These are phyloP conservation scores for Phasia obesa DNA, from an alignment of 2,888 invertebrate genomes.

Conservation along the genomic window DNA sequence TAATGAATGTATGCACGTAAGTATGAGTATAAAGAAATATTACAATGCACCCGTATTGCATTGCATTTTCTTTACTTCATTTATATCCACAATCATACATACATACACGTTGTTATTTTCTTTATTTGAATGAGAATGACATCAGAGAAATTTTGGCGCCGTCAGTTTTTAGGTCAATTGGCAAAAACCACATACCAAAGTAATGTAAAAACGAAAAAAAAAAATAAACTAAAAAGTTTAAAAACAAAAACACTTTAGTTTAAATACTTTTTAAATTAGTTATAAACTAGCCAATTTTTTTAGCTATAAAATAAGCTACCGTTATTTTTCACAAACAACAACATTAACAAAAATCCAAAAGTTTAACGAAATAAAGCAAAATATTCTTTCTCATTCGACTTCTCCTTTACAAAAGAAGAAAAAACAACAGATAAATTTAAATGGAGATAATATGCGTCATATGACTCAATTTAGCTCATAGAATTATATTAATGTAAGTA, in stretches of 20 bases:
- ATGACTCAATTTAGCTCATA: constrained; percentile 30
- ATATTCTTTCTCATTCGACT: constrained; percentile 27
- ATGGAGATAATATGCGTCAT: background rate
- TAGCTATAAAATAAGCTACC: constrained; percentile 21
- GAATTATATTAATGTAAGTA: constrained; percentile 1
- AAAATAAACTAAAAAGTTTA: constrained; percentile 1
- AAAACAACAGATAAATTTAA: background rate
- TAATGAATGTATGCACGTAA: background rate
- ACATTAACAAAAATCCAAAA: constrained; percentile 20
- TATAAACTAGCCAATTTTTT: constrained; percentile 5
- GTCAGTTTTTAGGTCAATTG: constrained; percentile 70
- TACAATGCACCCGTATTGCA: constrained; percentile 51
- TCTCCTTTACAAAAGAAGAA: background rate
- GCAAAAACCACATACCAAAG: constrained; percentile 55
- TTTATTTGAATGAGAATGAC: constrained; percentile 59
- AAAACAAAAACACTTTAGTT: background rate
- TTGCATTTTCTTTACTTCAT: constrained; percentile 32
- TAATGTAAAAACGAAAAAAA: constrained; percentile 15
- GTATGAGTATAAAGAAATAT: constrained; percentile 10
- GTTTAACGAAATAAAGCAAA: constrained; percentile 15
- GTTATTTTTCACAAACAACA: constrained; percentile 19
- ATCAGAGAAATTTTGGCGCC: constrained; percentile 72
- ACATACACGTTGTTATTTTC: background rate
- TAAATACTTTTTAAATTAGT: constrained; percentile 13
- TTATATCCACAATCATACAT: background rate